Base-by-base conservation (phyloP, 2,113 vertebrate species). In the Phycodurus eques region DNA sequence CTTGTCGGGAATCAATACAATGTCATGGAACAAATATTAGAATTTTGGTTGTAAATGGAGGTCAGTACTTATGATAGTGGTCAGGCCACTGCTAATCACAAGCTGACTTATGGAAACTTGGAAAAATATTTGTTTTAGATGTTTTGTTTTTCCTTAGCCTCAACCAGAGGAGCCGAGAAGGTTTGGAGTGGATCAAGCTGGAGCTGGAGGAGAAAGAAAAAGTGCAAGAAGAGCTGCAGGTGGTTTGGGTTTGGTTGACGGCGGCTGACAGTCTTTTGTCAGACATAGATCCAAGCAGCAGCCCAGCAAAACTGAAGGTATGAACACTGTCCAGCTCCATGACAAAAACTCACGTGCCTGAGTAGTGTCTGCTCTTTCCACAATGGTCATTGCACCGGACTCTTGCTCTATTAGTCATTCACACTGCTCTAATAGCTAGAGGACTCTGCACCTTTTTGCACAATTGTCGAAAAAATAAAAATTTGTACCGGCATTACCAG, bases 161-260 rank as follows among this genome's bases (percentile, higher is more conserved):
- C 78, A 91, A 88, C 71, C 89, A 91, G 83, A 93, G 88, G 73
- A 91, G 87, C 77, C 85, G 83, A 53, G 88, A 88, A 47, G 93
- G 88, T 62, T 90, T 94, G 77, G 83, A 87, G 64, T 77, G 75
- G 0, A 64, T 92, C 13, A 84, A 90, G 67, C 63, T 53, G 47
- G 96, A 98, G 90, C 83, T 95, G 75, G 90, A 93, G 80, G 94
- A 94, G 20, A 91, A 95, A 64, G 91, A 90, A 17, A 88, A 88
- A 71, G 68, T 94, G 10, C 86, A 35, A 19, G 90, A 92, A 79
- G 93, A 97, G 86, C 92, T 96, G 76, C 86, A 72, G 68, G 86
- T 83, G 3, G 79, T 95, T 71, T 88, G 71, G 77, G 87, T 83
- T 35, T 91, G 93, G 62, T 62, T 93, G 51, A 85, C 94, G 64